Percentiles rank a stretch among this genome's conserved stretches.
Evolutionary conservation across 2,113 vertebrate genomes (phyloP).

Genomic region (Thomomys bottae): DNA sequence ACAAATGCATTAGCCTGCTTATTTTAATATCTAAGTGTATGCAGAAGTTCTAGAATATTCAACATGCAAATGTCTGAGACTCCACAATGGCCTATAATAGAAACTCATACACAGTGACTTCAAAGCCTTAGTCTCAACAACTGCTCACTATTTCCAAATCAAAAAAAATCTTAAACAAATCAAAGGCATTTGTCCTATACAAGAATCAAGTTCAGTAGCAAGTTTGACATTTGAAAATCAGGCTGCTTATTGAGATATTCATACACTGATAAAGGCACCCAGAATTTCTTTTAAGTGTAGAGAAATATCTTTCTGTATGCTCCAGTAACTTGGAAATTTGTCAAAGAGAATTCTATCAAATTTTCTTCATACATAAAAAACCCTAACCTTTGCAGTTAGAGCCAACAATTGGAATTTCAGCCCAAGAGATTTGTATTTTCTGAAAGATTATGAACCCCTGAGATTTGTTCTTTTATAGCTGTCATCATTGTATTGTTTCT

Average conservation of each 20-base stretch:
- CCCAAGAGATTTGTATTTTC: conserved; percentile 56
- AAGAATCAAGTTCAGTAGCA: conserved; percentile 71
- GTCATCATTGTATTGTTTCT: conserved; percentile 47
- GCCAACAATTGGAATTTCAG: conserved; percentile 56
- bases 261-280: conserved; percentile 50
- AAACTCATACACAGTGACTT: conserved; percentile 70
- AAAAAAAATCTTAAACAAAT: conserved; percentile 80
- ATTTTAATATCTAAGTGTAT: conserved; percentile 79
- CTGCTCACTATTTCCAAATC: conserved; percentile 83
- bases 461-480: conserved; percentile 6
- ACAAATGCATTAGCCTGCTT: conserved; percentile 75
- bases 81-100: conserved; percentile 66
- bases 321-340: conserved; percentile 69
- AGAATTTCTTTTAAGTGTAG: conserved; percentile 66
- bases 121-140: conserved; percentile 70
- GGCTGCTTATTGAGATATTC: conserved; percentile 76
- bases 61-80: conserved; percentile 73
- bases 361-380: conserved; percentile 41
- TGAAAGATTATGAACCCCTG: conserved; percentile 54
- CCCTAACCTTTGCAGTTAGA: conserved; percentile 48
- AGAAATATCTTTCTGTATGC: conserved; percentile 64
- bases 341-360: conserved; percentile 71
- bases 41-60: conserved; percentile 76
- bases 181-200: conserved; percentile 76
- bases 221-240: conserved; percentile 77